phyloP scores from a whole-genome alignment of 2,797 vertebrate species.

The Crypturellus tataupa region DNA sequence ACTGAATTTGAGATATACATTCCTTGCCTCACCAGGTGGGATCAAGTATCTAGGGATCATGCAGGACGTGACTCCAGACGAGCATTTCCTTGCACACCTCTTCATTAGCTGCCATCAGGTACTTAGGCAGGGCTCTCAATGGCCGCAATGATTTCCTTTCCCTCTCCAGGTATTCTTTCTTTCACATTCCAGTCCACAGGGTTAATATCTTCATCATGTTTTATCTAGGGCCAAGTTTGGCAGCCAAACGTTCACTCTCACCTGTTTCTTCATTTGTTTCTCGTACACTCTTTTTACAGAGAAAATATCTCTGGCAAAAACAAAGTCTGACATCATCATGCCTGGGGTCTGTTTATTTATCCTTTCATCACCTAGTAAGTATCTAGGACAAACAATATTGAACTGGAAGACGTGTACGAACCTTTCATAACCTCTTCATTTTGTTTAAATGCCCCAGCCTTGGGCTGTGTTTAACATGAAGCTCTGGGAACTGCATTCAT shows the following conservation, averaged over 20 bases:
- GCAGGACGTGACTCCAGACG: conserved; percentile 3
- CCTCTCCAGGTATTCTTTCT: conserved; percentile 45
- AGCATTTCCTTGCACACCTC: conserved; percentile 10
- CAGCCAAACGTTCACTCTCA: conserved; percentile 34
- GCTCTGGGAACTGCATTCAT: conserved; percentile 60
- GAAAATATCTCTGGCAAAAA: conserved; percentile 40
- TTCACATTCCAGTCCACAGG: background rate
- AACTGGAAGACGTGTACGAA: background rate
- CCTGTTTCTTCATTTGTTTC: conserved; percentile 64
- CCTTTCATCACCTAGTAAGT: conserved; percentile 65
- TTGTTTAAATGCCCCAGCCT: conserved; percentile 56
- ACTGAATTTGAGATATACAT: background rate
- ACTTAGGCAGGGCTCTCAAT: conserved; percentile 4
- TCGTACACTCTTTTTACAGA: background rate
- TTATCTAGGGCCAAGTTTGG: conserved; percentile 62
- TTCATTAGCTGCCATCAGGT: conserved; percentile 34
- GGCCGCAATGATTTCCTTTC: conserved; percentile 45
- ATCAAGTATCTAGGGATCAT: background rate
- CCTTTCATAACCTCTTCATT: conserved; percentile 67
- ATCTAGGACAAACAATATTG: conserved; percentile 50
- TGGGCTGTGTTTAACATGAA: conserved; percentile 50
- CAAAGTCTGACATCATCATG: background rate
- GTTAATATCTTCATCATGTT: conserved; percentile 59
- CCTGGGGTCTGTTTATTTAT: conserved; percentile 65
- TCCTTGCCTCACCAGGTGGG: background rate